These are phyloP conservation scores for Amphipoea lucens DNA, from an alignment of 2,888 invertebrate species.

Conservation along the genomic window DNA sequence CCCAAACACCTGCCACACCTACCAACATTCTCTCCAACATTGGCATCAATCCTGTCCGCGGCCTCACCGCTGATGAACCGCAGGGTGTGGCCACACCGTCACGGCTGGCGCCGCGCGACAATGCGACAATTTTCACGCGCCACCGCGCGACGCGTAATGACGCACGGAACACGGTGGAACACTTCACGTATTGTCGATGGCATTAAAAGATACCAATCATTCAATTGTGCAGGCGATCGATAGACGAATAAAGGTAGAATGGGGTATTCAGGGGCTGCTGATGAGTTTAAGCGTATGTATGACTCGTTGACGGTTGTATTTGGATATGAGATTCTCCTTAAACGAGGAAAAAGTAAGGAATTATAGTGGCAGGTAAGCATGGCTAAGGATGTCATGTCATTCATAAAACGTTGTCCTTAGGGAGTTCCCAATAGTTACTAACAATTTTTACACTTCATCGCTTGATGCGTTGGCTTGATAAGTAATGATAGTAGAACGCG, in stretches of 20 bases:
- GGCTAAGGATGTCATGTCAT: not conserved
- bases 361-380: not conserved
- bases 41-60: constrained; percentile 41
- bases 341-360: not conserved
- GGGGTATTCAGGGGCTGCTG: constrained; percentile 30
- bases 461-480: not conserved
- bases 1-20: not conserved
- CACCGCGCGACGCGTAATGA: constrained; percentile 68
- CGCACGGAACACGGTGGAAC: constrained; percentile 64
- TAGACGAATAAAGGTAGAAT: constrained; percentile 40
- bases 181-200: constrained; percentile 66
- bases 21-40: constrained; percentile 21
- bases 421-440: not conserved
- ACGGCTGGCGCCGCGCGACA: constrained; percentile 74
- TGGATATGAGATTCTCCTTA: not conserved
- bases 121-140: constrained; percentile 77
- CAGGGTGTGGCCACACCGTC: constrained; percentile 77
- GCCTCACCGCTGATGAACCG: constrained; percentile 64
- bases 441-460: not conserved
- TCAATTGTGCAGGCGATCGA: constrained; percentile 61
- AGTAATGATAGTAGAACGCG: not conserved
- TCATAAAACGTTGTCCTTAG: too few species aligned
- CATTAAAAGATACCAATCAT: constrained; percentile 65
- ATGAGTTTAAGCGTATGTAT: constrained; percentile 30
- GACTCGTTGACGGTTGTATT: not conserved